Conservation (phyloP, 92 coral and sea anemone species). For the Epizoanthus rinbou region DNA sequence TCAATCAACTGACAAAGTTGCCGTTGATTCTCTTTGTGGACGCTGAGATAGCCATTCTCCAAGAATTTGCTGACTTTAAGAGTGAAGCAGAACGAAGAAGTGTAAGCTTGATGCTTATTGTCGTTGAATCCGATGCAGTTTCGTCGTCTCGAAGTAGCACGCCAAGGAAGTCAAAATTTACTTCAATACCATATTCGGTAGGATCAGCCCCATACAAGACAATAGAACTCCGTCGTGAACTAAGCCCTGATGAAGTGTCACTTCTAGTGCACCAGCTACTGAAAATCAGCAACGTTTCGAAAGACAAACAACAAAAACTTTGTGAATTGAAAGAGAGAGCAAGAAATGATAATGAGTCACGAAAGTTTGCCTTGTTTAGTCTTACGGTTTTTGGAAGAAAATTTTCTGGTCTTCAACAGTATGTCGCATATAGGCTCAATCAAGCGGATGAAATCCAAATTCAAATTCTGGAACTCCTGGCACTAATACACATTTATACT, state of each 20-base stretch:
- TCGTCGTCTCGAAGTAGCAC: slow-evolving; percentile 16
- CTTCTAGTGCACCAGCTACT: slow-evolving; percentile 59
- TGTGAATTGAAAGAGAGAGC: slow-evolving; percentile 36
- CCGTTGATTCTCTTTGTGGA: slow-evolving; percentile 79
- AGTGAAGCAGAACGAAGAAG: slow-evolving; percentile 68
- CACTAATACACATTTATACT: slow-evolving; percentile 72
- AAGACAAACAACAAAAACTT: slow-evolving; percentile 48
- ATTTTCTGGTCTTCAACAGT: slow-evolving; percentile 53
- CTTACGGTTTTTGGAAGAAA: slow-evolving; percentile 72
- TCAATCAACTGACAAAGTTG: slow-evolving; percentile 49
- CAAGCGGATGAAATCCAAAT: slow-evolving; percentile 62
- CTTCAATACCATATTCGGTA: slow-evolving; percentile 35
- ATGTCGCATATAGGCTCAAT: slow-evolving; percentile 61
- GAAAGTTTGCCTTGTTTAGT: slow-evolving; percentile 76
- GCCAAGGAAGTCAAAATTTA: slow-evolving; percentile 46
- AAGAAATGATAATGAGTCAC: slow-evolving; percentile 24
- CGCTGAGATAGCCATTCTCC: slow-evolving; percentile 64
- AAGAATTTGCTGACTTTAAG: slow-evolving; percentile 73
- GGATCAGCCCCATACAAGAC: slow-evolving; percentile 69
- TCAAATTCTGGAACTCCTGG: slow-evolving; percentile 62
- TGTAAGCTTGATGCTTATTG: slow-evolving; percentile 59
- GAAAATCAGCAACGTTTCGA: slow-evolving; percentile 35
- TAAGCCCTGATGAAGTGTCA: slow-evolving; percentile 53
- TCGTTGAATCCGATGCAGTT: slow-evolving; percentile 69
- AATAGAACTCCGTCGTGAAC: slow-evolving; percentile 66